Evolutionary conservation across 2,797 vertebrate species (phyloP).

Genomic region (Nannoperca obscura): DNA sequence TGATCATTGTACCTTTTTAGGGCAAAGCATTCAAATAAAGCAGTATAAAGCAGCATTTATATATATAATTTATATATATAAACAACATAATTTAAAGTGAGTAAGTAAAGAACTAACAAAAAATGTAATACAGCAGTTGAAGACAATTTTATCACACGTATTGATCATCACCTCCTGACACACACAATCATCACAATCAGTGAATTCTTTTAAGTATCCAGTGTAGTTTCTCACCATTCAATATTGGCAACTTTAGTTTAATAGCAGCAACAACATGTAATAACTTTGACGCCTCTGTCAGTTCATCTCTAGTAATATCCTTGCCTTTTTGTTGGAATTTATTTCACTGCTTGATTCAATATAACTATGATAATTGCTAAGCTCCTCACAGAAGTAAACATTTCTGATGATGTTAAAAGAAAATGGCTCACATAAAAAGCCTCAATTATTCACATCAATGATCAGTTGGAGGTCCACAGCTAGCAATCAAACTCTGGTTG

Average conservation of each 20-base stretch:
- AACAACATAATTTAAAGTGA: not conserved
- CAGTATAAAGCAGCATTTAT: too few relatives aligned
- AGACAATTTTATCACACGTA: not conserved
- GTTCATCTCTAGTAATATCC: not conserved
- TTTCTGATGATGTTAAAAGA: constrained; percentile 48
- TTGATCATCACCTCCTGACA: not conserved
- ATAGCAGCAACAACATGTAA: not conserved
- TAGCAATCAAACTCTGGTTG: constrained; percentile 51
- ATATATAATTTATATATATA: not conserved
- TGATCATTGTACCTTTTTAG: not conserved
- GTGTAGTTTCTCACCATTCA: not conserved
- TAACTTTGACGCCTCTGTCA: constrained; percentile 10
- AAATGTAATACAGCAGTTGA: not conserved
- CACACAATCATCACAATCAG: not conserved
- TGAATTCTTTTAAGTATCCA: not conserved
- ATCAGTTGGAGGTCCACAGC: constrained; percentile 49
- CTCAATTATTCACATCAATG: constrained; percentile 56
- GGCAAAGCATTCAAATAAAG: not conserved
- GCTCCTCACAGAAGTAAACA: constrained; percentile 54
- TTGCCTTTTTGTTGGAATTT: constrained; percentile 3
- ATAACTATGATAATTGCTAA: constrained; percentile 38
- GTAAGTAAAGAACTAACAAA: not conserved
- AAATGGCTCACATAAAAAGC: constrained; percentile 45
- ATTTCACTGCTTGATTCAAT: constrained; percentile 44
- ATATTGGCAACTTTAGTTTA: not conserved